Evolutionary conservation across 2,888 invertebrate genomes (phyloP).

Genomic region (Eretmocerus hayati): DNA sequence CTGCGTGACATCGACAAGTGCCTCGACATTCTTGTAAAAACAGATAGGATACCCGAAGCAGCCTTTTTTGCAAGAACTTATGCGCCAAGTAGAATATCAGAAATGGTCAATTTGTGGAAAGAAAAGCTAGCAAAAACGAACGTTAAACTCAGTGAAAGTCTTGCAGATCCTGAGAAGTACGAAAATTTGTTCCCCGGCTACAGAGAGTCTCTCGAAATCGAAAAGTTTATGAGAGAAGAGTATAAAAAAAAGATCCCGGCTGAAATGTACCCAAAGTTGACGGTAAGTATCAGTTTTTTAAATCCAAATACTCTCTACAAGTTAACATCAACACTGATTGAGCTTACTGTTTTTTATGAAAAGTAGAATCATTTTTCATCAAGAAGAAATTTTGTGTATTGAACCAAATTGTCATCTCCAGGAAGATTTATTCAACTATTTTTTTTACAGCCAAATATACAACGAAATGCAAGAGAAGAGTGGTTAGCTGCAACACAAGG

Average conservation of each 20-base stretch:
- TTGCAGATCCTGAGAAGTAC: constrained; percentile 93
- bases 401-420: background rate
- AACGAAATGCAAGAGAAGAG: constrained; percentile 65
- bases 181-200: constrained; percentile 93
- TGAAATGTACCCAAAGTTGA: constrained; percentile 48
- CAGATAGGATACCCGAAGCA: constrained; percentile 89
- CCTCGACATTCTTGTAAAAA: constrained; percentile 78
- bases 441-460: constrained; percentile 52
- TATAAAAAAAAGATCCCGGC: constrained; percentile 54
- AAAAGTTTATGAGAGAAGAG: constrained; percentile 56
- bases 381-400: background rate
- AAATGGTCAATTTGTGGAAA: constrained; percentile 84
- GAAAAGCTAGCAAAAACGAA: constrained; percentile 70
- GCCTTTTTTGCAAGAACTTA: constrained; percentile 84
- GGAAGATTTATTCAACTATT: background rate
- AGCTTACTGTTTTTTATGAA: no score
- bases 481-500: constrained; percentile 56
- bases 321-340: no score
- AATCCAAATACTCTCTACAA: no score
- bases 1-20: constrained; percentile 84
- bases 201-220: constrained; percentile 63
- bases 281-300: no score
- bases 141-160: constrained; percentile 85
- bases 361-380: background rate
- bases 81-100: constrained; percentile 83